Conservation (phyloP, 2,888 invertebrate species). For the Drosophila picticornis region DNA sequence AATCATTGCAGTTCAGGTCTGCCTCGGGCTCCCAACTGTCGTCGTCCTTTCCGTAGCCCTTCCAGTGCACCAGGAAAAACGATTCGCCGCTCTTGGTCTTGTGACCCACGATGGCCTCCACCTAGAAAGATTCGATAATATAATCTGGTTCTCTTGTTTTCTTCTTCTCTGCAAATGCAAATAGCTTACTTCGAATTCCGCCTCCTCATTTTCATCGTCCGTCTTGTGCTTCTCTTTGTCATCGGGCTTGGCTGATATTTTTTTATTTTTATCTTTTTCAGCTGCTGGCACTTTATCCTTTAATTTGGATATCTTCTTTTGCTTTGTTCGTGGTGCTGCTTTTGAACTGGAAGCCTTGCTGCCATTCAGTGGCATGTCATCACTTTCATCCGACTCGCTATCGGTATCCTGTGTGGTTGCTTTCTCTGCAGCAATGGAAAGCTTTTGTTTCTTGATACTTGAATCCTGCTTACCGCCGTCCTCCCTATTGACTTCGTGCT, state of each 20-base stretch:
- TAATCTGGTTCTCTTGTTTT: neutral
- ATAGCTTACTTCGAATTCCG: slow-evolving; percentile 75
- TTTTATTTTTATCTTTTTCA: slow-evolving; percentile 29
- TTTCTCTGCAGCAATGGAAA: slow-evolving; percentile 1
- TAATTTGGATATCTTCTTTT: slow-evolving; percentile 43
- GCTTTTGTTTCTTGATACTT: slow-evolving; percentile 34
- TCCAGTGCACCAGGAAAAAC: slow-evolving; percentile 91
- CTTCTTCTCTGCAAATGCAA: neutral
- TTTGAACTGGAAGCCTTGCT: slow-evolving; percentile 75
- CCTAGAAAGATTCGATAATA: slow-evolving; percentile 80
- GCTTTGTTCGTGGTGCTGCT: slow-evolving; percentile 68
- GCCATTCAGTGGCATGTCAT: slow-evolving; percentile 75
- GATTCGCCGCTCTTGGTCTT: slow-evolving; percentile 89
- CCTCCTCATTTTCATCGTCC: slow-evolving; percentile 82
- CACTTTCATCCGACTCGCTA: slow-evolving; percentile 73
- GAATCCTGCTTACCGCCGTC: slow-evolving; percentile 42
- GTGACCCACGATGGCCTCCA: slow-evolving; percentile 90
- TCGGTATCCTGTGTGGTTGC: neutral
- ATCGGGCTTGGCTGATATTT: slow-evolving; percentile 4
- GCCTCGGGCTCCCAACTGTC: slow-evolving; percentile 92
- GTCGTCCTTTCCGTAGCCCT: slow-evolving; percentile 89
- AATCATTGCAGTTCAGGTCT: slow-evolving; percentile 89
- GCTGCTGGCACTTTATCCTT: slow-evolving; percentile 23
- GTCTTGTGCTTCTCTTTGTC: slow-evolving; percentile 40
- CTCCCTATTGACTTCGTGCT: slow-evolving; percentile 27